Percentiles rank a stretch among this genome's conserved stretches.
Evolutionary conservation across 2,888 invertebrate species (phyloP).

Genomic region (Lasioglossum leucozonium): DNA sequence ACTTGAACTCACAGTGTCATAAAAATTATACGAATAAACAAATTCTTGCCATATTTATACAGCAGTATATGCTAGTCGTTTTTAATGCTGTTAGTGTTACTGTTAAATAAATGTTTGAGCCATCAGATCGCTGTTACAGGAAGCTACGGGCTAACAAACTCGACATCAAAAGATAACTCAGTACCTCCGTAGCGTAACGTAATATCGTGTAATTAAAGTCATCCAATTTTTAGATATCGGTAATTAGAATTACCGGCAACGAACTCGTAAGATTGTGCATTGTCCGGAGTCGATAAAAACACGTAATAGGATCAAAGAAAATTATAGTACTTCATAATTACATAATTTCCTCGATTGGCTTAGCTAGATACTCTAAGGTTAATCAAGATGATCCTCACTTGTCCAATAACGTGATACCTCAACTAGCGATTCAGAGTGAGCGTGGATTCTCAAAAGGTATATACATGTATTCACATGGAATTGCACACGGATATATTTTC

Average conservation of each 20-base stretch:
- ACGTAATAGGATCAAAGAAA: slow-evolving; percentile 18
- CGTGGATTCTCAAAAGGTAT: slow-evolving; percentile 6
- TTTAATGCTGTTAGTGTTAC: no score
- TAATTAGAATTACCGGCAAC: slow-evolving; percentile 5
- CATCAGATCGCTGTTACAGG: neutral
- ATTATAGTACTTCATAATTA: slow-evolving; percentile 25
- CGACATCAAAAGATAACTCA: neutral
- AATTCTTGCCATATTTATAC: no score
- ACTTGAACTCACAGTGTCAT: no score
- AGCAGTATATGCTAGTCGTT: no score
- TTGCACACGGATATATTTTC: neutral
- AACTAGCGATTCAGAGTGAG: slow-evolving; percentile 7
- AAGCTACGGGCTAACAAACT: neutral
- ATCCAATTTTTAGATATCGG: neutral
- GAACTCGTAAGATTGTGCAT: neutral
- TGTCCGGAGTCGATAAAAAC: slow-evolving; percentile 3
- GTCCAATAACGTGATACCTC: slow-evolving; percentile 12
- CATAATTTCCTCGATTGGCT: slow-evolving; percentile 21
- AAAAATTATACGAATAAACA: no score
- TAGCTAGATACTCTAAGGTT: slow-evolving; percentile 15
- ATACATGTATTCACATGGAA: neutral
- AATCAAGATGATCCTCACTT: slow-evolving; percentile 52
- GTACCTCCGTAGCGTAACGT: neutral
- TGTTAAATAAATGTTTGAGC: neutral
- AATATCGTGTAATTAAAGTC: neutral